These are phyloP conservation scores for Oceanodroma tethys DNA, from an alignment of 2,113 vertebrate species.

Conservation along the genomic window DNA sequence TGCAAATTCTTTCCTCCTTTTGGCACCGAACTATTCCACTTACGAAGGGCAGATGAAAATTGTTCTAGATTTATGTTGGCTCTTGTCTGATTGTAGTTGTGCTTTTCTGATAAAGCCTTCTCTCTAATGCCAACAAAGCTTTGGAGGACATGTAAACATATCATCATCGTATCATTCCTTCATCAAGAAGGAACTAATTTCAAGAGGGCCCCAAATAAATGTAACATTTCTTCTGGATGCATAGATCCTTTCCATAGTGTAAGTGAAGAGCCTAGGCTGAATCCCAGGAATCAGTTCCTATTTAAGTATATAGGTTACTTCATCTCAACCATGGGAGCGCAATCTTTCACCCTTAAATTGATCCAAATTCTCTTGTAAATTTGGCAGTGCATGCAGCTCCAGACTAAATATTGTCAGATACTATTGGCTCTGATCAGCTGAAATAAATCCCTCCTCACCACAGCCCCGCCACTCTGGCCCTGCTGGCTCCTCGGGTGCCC, in stretches of 20 bases:
- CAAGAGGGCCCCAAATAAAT: neutral
- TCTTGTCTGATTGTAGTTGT: neutral
- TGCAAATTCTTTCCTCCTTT: constrained; percentile 18
- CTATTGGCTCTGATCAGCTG: neutral
- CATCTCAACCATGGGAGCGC: neutral
- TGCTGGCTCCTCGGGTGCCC: neutral
- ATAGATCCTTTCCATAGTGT: neutral
- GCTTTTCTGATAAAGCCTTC: neutral
- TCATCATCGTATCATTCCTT: neutral
- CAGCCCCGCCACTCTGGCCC: neutral
- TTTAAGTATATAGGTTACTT: neutral
- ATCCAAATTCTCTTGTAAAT: neutral
- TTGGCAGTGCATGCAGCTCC: neutral
- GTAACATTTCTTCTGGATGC: neutral
- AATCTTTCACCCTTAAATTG: neutral
- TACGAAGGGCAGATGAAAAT: neutral
- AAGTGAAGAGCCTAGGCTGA: neutral
- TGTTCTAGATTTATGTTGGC: neutral
- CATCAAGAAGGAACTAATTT: neutral
- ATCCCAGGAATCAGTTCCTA: neutral
- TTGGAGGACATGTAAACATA: neutral
- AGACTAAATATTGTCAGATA: neutral
- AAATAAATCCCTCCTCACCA: neutral
- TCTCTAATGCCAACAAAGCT: neutral
- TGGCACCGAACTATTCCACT: neutral